A percentile compares a stretch with the other conserved stretches of the same genome.
Conservation (phyloP, 2,888 invertebrate genomes). For the Neoascia interrupta region DNA sequence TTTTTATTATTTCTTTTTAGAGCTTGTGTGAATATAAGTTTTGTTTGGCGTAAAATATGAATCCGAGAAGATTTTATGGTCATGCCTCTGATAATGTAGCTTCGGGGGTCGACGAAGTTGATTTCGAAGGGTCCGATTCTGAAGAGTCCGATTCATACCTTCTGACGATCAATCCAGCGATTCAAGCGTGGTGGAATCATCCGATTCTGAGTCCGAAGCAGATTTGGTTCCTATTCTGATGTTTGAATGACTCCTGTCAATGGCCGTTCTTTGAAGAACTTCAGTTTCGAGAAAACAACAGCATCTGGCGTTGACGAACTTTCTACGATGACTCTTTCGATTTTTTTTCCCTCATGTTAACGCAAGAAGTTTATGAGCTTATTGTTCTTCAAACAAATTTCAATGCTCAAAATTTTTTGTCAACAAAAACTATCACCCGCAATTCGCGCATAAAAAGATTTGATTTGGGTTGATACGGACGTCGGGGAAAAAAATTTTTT, state of each 20-base stretch:
- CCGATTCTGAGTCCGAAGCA: background rate
- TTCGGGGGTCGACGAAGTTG: background rate
- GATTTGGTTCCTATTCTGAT: background rate
- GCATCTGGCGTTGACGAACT: background rate
- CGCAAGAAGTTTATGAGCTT: background rate
- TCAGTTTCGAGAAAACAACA: conserved; percentile 2
- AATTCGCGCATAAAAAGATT: background rate
- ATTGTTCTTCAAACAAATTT: background rate
- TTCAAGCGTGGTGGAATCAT: background rate
- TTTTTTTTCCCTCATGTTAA: background rate
- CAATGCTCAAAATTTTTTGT: background rate
- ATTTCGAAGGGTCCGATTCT: conserved; percentile 11
- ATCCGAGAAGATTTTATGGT: background rate
- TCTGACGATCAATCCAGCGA: conserved; percentile 8
- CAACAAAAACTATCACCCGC: background rate
- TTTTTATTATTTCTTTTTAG: background rate
- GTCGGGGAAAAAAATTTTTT: background rate
- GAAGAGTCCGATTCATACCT: conserved; percentile 11
- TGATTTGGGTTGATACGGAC: background rate
- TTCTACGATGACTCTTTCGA: background rate
- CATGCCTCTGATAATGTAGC: background rate
- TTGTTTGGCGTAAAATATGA: conserved; percentile 8
- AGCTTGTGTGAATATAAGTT: background rate
- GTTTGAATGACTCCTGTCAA: background rate
- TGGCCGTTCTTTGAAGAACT: background rate